Evolutionary conservation across 92 coral and sea anemone species (phyloP).

Genomic region (Phymanthus crucifer): DNA sequence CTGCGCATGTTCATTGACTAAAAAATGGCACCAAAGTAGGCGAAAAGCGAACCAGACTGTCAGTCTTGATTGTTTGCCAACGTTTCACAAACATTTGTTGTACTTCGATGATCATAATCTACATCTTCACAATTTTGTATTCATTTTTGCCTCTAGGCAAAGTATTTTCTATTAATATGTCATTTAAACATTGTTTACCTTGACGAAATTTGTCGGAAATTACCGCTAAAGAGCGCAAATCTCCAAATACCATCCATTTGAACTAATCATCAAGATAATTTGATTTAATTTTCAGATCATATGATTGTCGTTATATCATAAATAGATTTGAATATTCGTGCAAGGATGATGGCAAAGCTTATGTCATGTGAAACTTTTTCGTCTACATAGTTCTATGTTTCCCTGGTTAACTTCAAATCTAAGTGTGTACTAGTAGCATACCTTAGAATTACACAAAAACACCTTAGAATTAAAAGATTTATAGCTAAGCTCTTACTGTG

Average conservation of each 20-base stretch:
- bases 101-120: neutral
- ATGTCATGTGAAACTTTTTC: neutral
- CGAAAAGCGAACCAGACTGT: neutral
- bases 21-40: no score
- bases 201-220: neutral
- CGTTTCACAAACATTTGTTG: neutral
- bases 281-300: neutral
- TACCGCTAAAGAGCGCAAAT: neutral
- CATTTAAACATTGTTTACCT: neutral
- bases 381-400: neutral
- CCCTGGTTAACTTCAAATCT: no score
- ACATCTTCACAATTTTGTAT: neutral
- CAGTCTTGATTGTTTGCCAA: neutral
- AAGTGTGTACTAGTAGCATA: no score
- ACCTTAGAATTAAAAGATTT: neutral
- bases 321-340: neutral
- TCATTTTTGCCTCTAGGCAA: neutral
- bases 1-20: neutral
- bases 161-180: neutral
- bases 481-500: neutral
- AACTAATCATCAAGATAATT: neutral
- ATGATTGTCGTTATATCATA: no score
- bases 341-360: neutral
- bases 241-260: neutral
- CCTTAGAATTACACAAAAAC: no score